Percentiles rank a stretch among this genome's conserved stretches.
These are phyloP conservation scores for Liolophura sinensis DNA, from an alignment of 1,140 invertebrate genomes.

Conservation along the genomic window DNA sequence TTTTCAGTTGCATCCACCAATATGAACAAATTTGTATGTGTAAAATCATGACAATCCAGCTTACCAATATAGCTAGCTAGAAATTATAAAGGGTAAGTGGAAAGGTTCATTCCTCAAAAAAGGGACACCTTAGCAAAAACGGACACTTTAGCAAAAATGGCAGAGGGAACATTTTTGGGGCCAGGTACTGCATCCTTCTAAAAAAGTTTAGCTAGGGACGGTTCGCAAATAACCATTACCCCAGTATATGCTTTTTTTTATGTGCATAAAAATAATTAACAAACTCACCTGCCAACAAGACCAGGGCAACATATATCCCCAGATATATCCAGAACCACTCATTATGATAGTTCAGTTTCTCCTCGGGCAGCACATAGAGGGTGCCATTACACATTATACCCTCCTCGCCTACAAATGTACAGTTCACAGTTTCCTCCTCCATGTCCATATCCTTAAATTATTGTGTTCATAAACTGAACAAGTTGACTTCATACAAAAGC, in stretches of 20 bases:
- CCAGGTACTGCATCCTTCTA: neutral
- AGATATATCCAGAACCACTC: slow-evolving; percentile 33
- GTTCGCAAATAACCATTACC: neutral
- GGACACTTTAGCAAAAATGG: neutral
- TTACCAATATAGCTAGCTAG: no score
- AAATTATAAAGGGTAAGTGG: no score
- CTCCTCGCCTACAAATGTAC: slow-evolving; percentile 16
- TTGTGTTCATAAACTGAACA: no score
- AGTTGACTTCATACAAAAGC: no score
- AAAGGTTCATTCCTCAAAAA: no score
- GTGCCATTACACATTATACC: slow-evolving; percentile 24
- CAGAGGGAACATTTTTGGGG: neutral
- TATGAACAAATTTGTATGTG: no score
- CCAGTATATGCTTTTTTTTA: neutral
- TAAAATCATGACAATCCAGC: no score
- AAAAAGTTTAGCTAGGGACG: no score
- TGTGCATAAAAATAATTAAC: neutral
- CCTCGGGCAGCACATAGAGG: slow-evolving; percentile 22
- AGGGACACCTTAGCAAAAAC: neutral
- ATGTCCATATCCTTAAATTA: no score
- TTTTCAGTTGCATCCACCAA: no score
- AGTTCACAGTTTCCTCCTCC: slow-evolving; percentile 8
- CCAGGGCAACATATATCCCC: slow-evolving; percentile 22
- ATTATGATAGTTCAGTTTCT: slow-evolving; percentile 20
- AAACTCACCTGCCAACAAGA: slow-evolving; percentile 27